Evolutionary conservation across 2,888 invertebrate species (phyloP).

Genomic region (Lycocerus yunnanus): DNA sequence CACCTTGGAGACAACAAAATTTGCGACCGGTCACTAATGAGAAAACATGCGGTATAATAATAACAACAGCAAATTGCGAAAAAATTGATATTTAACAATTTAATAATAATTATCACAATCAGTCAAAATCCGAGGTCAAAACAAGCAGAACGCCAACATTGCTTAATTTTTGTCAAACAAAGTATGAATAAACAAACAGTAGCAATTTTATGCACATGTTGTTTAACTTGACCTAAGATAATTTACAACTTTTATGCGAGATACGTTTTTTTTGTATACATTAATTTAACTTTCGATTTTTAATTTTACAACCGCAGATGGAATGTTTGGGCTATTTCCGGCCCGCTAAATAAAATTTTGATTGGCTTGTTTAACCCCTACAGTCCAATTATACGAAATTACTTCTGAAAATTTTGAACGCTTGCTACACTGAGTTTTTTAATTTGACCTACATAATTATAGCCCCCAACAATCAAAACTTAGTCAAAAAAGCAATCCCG

Average conservation of each 20-base stretch:
- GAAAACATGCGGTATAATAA: background rate
- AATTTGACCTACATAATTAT: background rate
- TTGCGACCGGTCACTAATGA: background rate
- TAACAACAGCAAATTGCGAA: background rate
- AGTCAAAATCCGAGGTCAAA: background rate
- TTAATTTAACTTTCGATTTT: background rate
- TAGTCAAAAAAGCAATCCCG: background rate
- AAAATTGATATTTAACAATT: background rate
- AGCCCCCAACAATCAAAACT: background rate
- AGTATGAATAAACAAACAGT: background rate
- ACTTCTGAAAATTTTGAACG: background rate
- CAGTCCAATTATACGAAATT: background rate
- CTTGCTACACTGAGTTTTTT: background rate
- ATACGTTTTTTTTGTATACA: background rate
- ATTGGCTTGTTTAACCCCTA: background rate
- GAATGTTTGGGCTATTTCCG: background rate
- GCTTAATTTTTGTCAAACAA: background rate
- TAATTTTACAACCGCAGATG: background rate
- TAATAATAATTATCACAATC: background rate
- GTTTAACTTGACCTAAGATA: constrained; percentile 4
- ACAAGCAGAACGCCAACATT: background rate
- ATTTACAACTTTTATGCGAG: background rate
- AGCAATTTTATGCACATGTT: constrained; percentile 1
- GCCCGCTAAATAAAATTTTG: background rate
- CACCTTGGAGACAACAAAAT: background rate